Percentiles rank a stretch among this genome's conserved stretches.
Conservation (phyloP, 2,113 vertebrate species). For the Stercorarius parasiticus region DNA sequence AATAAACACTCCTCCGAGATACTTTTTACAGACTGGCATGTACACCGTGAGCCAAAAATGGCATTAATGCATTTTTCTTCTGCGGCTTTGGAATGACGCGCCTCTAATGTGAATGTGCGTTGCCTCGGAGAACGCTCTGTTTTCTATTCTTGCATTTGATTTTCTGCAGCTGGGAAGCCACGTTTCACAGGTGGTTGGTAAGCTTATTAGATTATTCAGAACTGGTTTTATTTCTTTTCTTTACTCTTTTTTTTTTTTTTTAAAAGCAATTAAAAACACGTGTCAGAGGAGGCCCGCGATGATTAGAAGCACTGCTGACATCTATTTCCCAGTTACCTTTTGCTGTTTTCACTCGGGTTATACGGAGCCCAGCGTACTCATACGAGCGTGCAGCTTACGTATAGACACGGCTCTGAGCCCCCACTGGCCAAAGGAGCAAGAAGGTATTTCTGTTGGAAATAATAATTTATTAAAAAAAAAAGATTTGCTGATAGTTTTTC, state of each 20-base stretch:
- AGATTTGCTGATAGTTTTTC: not conserved
- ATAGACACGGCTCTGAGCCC: not conserved
- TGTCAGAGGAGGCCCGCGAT: conserved; percentile 9
- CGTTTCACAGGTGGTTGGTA: conserved; percentile 61
- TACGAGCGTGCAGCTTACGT: not conserved
- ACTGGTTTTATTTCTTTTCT: conserved; percentile 40
- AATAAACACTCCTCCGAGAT: not conserved
- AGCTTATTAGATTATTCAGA: conserved; percentile 70
- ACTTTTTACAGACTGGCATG: not conserved
- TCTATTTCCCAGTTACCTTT: conserved; percentile 56
- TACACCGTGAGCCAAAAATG: not conserved
- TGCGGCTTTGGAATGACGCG: not conserved
- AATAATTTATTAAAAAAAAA: not conserved
- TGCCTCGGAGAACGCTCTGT: not conserved
- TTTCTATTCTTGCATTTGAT: conserved; percentile 50
- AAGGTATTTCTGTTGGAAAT: not conserved
- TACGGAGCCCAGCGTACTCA: not conserved
- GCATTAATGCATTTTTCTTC: conserved; percentile 54
- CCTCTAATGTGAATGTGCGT: not conserved
- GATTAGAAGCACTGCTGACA: conserved; percentile 47
- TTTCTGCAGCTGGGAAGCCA: conserved; percentile 62
- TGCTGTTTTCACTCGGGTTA: conserved; percentile 46
- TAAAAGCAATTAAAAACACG: conserved; percentile 62
- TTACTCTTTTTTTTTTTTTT: not conserved
- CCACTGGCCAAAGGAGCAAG: not conserved